A percentile compares a stretch with the other conserved stretches of the same genome.
Evolutionary conservation across 2,797 vertebrate species (phyloP).

Genomic region (Leontopithecus rosalia): DNA sequence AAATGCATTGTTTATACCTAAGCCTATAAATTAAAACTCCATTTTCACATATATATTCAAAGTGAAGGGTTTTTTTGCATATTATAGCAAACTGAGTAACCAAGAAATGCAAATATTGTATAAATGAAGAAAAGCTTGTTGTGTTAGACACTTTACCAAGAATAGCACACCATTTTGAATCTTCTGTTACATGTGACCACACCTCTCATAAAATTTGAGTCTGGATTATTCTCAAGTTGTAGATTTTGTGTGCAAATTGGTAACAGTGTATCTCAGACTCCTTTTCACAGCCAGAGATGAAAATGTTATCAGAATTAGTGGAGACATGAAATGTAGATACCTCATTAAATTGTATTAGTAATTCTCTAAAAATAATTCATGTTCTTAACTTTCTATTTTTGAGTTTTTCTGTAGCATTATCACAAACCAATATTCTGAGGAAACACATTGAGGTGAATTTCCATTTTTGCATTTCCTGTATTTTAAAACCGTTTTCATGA

Average conservation of each 20-base stretch:
- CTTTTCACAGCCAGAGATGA: not conserved
- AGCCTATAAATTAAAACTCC: not conserved
- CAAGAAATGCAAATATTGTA: not conserved
- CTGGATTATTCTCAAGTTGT: not conserved
- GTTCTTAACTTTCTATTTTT: not conserved
- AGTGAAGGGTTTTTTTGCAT: not conserved
- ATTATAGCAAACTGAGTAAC: not conserved
- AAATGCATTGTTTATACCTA: not conserved
- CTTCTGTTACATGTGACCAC: not conserved
- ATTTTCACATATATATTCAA: not conserved
- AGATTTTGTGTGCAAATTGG: not conserved
- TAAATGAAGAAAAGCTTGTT: not conserved
- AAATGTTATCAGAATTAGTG: not conserved
- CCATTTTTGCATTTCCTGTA: not conserved
- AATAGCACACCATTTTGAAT: not conserved
- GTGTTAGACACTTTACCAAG: not conserved
- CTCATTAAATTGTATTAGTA: slow-evolving; percentile 6
- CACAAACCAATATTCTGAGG: not conserved
- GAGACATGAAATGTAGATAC: not conserved
- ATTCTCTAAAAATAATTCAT: not conserved
- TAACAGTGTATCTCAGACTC: not conserved
- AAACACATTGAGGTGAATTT: not conserved
- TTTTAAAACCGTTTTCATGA: not conserved
- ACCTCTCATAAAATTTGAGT: not conserved
- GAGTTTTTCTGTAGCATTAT: not conserved